Evolutionary conservation across 2,888 invertebrate genomes (phyloP), one percentile per base, ranked within the genome.

Genomic region (Pristionchus arcanus): DNA sequence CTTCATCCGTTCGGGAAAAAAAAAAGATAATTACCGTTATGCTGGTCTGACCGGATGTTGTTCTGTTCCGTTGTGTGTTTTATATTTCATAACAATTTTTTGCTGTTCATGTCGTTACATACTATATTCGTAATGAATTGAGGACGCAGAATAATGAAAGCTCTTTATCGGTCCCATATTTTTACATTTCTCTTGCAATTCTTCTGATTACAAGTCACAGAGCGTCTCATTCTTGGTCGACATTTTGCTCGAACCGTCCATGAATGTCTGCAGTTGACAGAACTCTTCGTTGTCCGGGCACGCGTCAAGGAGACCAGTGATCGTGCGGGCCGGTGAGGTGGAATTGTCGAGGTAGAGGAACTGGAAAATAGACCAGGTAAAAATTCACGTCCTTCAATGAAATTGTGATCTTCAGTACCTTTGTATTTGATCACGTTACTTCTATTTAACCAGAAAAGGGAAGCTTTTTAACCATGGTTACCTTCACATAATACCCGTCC

Each of bases 401-500:
- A 63, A n/a, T n/a, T n/a, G n/a, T n/a, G n/a, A n/a, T n/a, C n/a
- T n/a, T n/a, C n/a, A n/a, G n/a, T n/a, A n/a, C n/a, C n/a, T n/a
- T n/a, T n/a, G n/a, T n/a, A n/a, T n/a, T n/a, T n/a, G n/a, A n/a
- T n/a, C n/a, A n/a, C n/a, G n/a, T n/a, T n/a, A n/a, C n/a, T n/a
- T n/a, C n/a, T n/a, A n/a, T n/a, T n/a, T n/a, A n/a, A n/a, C n/a
- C n/a, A n/a, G n/a, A n/a, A n/a, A n/a, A n/a, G n/a, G n/a, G n/a
- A n/a, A n/a, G n/a, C n/a, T n/a, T n/a, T n/a, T n/a, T n/a, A n/a
- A n/a, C n/a, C n/a, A n/a, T n/a, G n/a, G n/a, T 34, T 16, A 87
- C 87, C 42, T 68, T 66, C n/a, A 87, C 87, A 19, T 87, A 66
- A 37, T 42, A 87, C 42, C n/a, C 87, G 31, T n/a, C 42, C 37